A percentile compares a stretch with the other conserved stretches of the same genome.
These are phyloP conservation scores for Stomatorhinus walkeri DNA, from an alignment of 2,797 vertebrate genomes.

Conservation along the genomic window DNA sequence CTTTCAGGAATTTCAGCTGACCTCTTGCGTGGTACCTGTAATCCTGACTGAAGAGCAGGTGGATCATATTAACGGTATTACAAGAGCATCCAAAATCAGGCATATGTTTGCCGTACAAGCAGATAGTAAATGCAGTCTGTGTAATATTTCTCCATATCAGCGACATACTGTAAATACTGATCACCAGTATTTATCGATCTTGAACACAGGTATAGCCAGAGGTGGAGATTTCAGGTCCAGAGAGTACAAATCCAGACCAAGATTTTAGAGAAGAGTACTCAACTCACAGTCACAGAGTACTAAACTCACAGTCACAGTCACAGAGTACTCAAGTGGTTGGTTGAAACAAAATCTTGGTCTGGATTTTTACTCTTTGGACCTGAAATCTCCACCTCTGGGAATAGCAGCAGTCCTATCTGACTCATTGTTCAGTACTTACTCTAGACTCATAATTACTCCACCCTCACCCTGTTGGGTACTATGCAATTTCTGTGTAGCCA, in stretches of 20 bases:
- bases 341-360: neutral
- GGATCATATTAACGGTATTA: neutral
- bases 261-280: neutral
- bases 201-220: neutral
- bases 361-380: neutral
- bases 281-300: neutral
- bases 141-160: neutral
- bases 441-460: neutral
- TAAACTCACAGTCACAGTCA: neutral
- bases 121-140: neutral
- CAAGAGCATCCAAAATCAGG: neutral
- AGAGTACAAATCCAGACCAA: neutral
- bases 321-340: neutral
- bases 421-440: neutral
- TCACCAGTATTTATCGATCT: neutral
- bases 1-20: neutral
- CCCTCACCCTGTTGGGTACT: neutral
- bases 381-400: neutral
- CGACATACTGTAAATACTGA: neutral
- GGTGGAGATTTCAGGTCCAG: neutral
- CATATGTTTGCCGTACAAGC: neutral
- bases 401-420: neutral
- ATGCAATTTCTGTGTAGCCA: neutral
- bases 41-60: neutral
- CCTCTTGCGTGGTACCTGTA: neutral